Evolutionary conservation across 1,140 invertebrate genomes (phyloP), one percentile per base, ranked within the genome.

Genomic region (Papilio glaucus): DNA sequence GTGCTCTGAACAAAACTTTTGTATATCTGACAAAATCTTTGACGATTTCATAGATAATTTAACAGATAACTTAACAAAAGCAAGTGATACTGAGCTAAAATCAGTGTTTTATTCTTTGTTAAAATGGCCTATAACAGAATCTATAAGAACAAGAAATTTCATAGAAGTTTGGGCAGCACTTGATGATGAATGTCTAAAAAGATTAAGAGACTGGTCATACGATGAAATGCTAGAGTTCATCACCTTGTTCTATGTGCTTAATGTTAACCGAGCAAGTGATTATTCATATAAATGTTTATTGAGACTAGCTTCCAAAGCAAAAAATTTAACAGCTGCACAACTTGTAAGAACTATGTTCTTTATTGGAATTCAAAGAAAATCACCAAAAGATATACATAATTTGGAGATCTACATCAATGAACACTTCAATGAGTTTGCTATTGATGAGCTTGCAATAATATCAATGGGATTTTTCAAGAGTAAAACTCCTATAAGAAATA

Each of bases 381-480:
- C 87, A 29, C 80, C 85, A 42, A 80, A 94, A 72, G 91, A 93
- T 74, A 92, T 94, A 84, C 95, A 95, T 77, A 94, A 95, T 77
- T 78, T 95, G 21, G 95, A 96, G 83, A 80, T 93, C 72, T 75
- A 80, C n/a, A 72, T 95, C 4, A 82, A 93, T 45, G 78, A 91
- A 7, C 77, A 85, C 53, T 79, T 95, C 41, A 26, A 88, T 39
- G 72, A 94, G 6, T 93, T 95, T 72, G 87, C 77, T 67, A 71
- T 94, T 26, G 93, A 95, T 79, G 95, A 96, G 80, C 57, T 96
- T 24, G 94, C 92, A 26, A 89, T 96, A 53, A 82, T 95, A 42
- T 87, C 93, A 0, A 94, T 95, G 89, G 94, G 94, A 2, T 95
- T 95, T 76, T 95, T 95, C 71, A 95, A 95, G 90, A 94, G 93